A percentile compares a stretch with the other conserved stretches of the same genome.
Evolutionary conservation across 30 jellyfish, hydroid and myxozoan genomes (phyloP).

Genomic region (Sanderia malayensis): DNA sequence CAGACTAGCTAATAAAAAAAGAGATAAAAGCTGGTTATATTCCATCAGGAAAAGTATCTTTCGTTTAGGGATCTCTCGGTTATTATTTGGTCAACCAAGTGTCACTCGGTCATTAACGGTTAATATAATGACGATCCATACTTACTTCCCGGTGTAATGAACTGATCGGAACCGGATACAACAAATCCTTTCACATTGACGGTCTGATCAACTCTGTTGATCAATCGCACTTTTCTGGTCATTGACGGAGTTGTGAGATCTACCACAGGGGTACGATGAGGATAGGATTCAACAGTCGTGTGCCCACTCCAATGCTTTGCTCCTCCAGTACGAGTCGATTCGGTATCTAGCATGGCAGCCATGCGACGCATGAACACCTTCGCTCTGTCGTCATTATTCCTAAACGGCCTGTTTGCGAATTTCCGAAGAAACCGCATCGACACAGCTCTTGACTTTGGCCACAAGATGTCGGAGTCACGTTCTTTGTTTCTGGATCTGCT

Average conservation of each 20-base stretch:
- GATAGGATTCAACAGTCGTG: neutral
- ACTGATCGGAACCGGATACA: neutral
- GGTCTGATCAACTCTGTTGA: neutral
- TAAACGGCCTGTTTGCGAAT: neutral
- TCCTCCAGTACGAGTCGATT: too few relatives aligned
- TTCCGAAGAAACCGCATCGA: neutral
- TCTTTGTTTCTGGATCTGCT: neutral
- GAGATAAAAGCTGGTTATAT: too few relatives aligned
- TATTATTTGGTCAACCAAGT: too few relatives aligned
- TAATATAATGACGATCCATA: too few relatives aligned
- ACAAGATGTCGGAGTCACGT: neutral
- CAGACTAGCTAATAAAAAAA: constrained; percentile 19
- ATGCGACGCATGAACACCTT: neutral
- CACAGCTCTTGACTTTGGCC: too few relatives aligned
- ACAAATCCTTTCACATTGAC: neutral
- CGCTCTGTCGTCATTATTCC: neutral
- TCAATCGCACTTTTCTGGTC: neutral
- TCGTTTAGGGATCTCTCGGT: too few relatives aligned
- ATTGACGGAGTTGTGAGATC: neutral
- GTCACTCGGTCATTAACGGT: too few relatives aligned
- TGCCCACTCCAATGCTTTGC: neutral
- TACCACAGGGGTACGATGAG: neutral
- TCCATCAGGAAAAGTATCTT: too few relatives aligned
- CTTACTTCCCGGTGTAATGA: neutral
- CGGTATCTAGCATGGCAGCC: too few relatives aligned